Percentiles rank a stretch among this genome's conserved stretches.
Evolutionary conservation across 2,888 invertebrate genomes (phyloP).

Genomic region (Eledone cirrhosa): DNA sequence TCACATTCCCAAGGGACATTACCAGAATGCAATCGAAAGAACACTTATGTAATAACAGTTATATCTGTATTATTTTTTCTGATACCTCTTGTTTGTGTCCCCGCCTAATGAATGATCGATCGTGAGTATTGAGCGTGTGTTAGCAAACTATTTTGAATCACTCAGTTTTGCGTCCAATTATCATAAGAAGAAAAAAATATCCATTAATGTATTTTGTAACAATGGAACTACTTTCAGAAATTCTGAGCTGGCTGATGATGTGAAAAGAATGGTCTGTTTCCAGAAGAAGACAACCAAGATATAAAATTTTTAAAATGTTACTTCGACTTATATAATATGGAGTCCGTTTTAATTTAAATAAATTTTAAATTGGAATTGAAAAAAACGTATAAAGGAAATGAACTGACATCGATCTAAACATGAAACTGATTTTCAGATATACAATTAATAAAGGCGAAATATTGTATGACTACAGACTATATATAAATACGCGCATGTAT

Average conservation of each 20-base stretch:
- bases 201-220: constrained; percentile 1
- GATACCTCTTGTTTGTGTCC: constrained; percentile 3
- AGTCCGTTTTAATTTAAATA: no score
- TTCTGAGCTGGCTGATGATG: no score
- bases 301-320: background rate
- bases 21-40: background rate
- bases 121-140: constrained; percentile 1
- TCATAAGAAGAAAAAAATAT: no score
- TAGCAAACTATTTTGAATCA: constrained; percentile 23
- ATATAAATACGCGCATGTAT: background rate
- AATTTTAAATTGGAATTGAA: background rate
- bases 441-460: background rate
- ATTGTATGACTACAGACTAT: no score
- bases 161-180: constrained; percentile 24
- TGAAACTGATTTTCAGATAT: background rate
- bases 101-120: background rate
- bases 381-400: background rate
- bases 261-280: background rate
- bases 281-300: background rate
- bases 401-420: background rate
- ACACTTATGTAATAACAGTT: background rate
- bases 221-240: background rate
- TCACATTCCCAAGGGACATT: background rate
- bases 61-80: constrained; percentile 14
- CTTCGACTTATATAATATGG: no score